Evolutionary conservation across 1,140 invertebrate genomes (phyloP), one percentile per base, ranked within the genome.

Genomic region (Sycophaga agraensis): DNA sequence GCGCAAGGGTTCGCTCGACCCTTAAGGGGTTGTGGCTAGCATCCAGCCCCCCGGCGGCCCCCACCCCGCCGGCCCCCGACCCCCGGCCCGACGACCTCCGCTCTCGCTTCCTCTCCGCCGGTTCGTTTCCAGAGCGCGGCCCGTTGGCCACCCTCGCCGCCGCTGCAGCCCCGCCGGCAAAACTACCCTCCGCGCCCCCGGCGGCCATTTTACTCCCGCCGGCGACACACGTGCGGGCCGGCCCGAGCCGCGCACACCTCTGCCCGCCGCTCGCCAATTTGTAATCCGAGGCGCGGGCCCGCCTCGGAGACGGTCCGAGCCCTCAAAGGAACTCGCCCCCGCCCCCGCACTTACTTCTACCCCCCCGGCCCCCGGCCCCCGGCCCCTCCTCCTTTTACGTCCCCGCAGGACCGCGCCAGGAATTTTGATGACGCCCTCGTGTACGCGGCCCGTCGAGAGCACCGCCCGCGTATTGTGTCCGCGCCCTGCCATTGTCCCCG

Each of bases 1-100:
- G 71, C 72, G 76, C 73, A 75, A 80, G 77, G 77, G 77, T 81
- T 74, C 74, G 75, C 72, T 78, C 78, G 77, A 80, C 79, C 78
- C 78, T 81, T 81, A 78, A 79, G 79, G 79, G 79, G 78, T 80
- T 81, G 79, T 79, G 79, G 79, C 79, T 81, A 81, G 73, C 76
- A 73, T 70, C 73, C 68, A 66, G 39, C 64, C 57, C 63, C 63
- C 63, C 34, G n/a, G 24, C n/a, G 4, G 1, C 17, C 34, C 24
- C 21, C 21, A 4, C 9, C 17, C 21, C 46, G 37, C 16, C 39
- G 48, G 48, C 28, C 43, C 14, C 28, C 49, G 40, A 63, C 59
- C 57, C 59, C 42, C 57, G 26, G 56, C 54, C 34, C 12, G 21
- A 31, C 50, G 21, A 31, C 50, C 17, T 45, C 49, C 42, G 54